These are phyloP conservation scores for Ranitomeya imitator DNA, from an alignment of 2,113 vertebrate genomes.

Conservation along the genomic window DNA sequence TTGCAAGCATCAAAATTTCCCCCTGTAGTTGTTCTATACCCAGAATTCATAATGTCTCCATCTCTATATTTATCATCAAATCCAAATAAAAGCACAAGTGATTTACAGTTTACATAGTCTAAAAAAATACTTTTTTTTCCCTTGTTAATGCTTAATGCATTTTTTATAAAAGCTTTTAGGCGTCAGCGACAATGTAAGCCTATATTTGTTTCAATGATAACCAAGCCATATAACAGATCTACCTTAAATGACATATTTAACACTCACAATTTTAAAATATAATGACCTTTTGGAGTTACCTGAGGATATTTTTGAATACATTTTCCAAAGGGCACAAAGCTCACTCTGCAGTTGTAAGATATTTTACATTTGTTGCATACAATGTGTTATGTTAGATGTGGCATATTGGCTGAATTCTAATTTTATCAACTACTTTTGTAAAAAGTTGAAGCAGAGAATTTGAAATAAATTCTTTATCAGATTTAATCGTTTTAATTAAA, in stretches of 20 bases:
- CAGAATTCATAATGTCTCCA: no score
- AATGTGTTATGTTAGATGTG: background rate
- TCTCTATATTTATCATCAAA: no score
- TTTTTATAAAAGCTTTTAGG: background rate
- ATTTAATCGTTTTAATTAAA: background rate
- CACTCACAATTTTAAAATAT: background rate
- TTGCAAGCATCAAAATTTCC: no score
- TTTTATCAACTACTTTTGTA: background rate
- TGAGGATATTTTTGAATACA: background rate
- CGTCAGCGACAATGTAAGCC: background rate
- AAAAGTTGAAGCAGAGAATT: background rate
- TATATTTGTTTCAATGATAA: background rate
- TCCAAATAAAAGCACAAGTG: no score
- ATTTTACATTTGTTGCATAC: background rate
- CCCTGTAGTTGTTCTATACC: no score
- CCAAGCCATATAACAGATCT: background rate
- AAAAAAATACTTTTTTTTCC: no score
- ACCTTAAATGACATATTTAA: background rate
- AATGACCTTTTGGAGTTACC: constrained; percentile 26
- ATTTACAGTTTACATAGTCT: no score
- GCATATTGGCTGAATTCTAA: background rate
- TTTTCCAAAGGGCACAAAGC: constrained; percentile 7
- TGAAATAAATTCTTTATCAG: background rate
- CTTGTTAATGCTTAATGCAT: background rate
- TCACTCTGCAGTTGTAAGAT: background rate